Percentiles rank a stretch among this genome's conserved stretches.
phyloP scores from a whole-genome alignment of 2,113 vertebrate genomes.

The Engraulis encrasicolus region DNA sequence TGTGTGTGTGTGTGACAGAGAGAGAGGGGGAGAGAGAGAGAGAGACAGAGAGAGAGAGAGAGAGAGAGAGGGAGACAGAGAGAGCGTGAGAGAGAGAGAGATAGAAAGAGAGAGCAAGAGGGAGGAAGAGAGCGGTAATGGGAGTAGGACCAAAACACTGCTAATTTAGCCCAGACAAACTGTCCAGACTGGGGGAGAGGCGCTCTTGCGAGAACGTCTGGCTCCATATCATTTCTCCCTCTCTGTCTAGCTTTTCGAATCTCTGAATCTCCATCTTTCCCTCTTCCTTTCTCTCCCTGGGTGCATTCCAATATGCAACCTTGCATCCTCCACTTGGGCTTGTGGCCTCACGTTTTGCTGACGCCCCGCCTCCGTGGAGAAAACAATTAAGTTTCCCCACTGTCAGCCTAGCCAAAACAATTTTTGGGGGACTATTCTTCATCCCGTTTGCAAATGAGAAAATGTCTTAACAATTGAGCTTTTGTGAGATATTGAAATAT shows the following conservation, averaged over 20 bases:
- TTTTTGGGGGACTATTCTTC: too few species aligned
- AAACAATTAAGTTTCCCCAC: too few species aligned
- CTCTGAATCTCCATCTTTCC: background rate
- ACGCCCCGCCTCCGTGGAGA: too few species aligned
- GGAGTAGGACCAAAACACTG: background rate
- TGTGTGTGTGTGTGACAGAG: too few species aligned
- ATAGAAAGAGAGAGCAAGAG: background rate
- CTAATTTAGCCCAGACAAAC: slow-evolving; percentile 14
- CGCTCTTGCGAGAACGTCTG: background rate
- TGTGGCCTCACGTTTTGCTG: too few species aligned
- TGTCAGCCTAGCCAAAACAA: too few species aligned
- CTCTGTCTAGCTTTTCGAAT: too few species aligned
- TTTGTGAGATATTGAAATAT: too few species aligned
- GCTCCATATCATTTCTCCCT: background rate
- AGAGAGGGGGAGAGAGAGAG: background rate
- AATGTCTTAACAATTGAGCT: too few species aligned
- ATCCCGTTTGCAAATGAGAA: too few species aligned
- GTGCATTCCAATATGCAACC: too few species aligned
- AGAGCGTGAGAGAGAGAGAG: background rate
- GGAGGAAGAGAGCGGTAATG: background rate
- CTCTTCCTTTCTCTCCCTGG: background rate
- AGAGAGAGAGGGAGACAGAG: background rate
- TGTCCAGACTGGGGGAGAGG: background rate
- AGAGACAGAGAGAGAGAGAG: background rate
- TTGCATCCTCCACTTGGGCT: too few species aligned